Percentiles rank a stretch among this genome's conserved stretches.
Conservation (phyloP, 2,797 vertebrate species). For the Cuculus canorus region DNA sequence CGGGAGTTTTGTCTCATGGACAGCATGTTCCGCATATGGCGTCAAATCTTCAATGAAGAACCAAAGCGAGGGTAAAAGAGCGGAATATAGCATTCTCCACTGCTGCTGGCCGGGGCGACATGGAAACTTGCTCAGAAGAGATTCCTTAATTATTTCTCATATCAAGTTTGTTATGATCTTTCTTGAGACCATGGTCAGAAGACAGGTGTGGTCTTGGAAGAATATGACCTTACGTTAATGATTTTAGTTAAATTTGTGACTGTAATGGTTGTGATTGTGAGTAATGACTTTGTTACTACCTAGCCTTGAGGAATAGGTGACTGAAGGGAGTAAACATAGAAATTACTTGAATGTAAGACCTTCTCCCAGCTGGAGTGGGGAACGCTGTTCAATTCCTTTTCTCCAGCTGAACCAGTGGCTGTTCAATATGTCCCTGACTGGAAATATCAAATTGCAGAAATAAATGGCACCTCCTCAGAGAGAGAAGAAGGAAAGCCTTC, state of each 20-base stretch:
- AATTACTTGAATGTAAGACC: too few relatives aligned
- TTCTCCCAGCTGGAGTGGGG: too few relatives aligned
- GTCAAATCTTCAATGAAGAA: background rate
- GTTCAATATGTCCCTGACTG: background rate
- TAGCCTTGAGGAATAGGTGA: too few relatives aligned
- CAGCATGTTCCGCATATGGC: too few relatives aligned
- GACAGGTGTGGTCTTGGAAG: background rate
- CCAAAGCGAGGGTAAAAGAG: background rate
- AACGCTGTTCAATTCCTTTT: too few relatives aligned
- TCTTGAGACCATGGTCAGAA: background rate
- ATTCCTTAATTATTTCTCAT: background rate
- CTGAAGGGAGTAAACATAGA: too few relatives aligned
- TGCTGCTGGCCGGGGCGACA: background rate
- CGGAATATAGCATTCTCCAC: fast-evolving
- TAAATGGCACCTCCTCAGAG: background rate
- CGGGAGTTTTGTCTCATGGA: background rate
- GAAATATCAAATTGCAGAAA: background rate
- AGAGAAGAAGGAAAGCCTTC: background rate
- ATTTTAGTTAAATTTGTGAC: background rate
- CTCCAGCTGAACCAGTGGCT: background rate
- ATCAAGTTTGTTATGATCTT: background rate
- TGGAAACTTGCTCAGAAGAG: background rate
- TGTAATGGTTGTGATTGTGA: too few relatives aligned
- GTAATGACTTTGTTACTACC: too few relatives aligned
- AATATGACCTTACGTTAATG: background rate